A percentile compares a stretch with the other conserved stretches of the same genome.
These are phyloP conservation scores for Hippocampus comes DNA, from an alignment of 2,113 vertebrate species.

Conservation along the genomic window DNA sequence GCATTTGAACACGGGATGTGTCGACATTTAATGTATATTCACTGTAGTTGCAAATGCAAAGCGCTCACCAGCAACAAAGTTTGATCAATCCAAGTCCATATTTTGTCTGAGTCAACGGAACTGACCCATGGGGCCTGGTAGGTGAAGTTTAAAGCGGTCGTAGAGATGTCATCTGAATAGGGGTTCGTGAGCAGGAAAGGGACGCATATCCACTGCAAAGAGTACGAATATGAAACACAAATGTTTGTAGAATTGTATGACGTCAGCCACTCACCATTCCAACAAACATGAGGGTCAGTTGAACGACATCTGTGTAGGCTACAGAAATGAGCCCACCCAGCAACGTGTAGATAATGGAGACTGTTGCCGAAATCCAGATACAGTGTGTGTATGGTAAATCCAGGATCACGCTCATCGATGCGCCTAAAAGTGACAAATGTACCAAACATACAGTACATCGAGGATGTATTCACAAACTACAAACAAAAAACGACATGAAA, in stretches of 20 bases:
- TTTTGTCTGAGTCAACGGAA: neutral
- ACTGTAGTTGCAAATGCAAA: too few relatives aligned
- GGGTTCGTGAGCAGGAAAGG: neutral
- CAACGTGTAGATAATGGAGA: slow-evolving; percentile 65
- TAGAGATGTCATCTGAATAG: neutral
- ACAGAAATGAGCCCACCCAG: slow-evolving; percentile 65
- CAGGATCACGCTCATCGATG: slow-evolving; percentile 60
- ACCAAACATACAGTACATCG: too few relatives aligned
- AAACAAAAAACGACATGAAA: too few relatives aligned
- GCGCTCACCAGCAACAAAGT: neutral
- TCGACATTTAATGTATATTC: too few relatives aligned
- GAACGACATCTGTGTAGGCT: slow-evolving; percentile 65
- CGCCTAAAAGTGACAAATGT: slow-evolving; percentile 33
- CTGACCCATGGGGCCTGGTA: neutral
- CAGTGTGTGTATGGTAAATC: slow-evolving; percentile 43
- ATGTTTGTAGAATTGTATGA: neutral
- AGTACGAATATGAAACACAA: neutral
- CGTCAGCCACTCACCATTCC: slow-evolving; percentile 50
- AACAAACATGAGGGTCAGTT: slow-evolving; percentile 49
- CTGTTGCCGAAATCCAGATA: slow-evolving; percentile 53
- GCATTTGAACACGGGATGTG: too few relatives aligned
- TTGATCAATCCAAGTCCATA: neutral
- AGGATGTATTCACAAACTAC: too few relatives aligned
- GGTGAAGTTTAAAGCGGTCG: neutral
- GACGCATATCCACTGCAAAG: neutral